A percentile compares a stretch with the other conserved stretches of the same genome.
Evolutionary conservation across 2,113 vertebrate species (phyloP).

Genomic region (Parotia lawesii): DNA sequence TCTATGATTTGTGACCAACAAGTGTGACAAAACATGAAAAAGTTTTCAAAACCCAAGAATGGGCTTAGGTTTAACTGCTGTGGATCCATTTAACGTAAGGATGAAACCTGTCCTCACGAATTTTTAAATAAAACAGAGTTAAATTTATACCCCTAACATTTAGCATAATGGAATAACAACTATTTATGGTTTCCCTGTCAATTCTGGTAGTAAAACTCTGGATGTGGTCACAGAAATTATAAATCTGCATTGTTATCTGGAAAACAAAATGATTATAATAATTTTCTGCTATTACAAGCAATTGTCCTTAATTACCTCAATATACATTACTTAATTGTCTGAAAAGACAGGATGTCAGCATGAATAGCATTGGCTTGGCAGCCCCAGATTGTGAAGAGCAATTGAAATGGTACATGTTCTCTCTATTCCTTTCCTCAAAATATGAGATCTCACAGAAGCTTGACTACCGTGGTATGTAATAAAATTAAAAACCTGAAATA

Average conservation of each 20-base stretch:
- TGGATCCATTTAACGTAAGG: not conserved
- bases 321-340: slow-evolving; percentile 31
- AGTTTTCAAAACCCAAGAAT: not conserved
- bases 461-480: not conserved
- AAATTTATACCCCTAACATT: not conserved
- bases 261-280: slow-evolving; percentile 34
- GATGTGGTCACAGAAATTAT: not conserved
- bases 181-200: not conserved
- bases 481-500: not conserved
- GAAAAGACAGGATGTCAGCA: slow-evolving; percentile 22
- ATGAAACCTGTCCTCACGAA: not conserved
- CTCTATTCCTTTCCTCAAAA: not conserved
- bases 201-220: not conserved
- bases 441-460: not conserved
- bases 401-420: not conserved
- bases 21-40: not conserved
- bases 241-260: slow-evolving; percentile 1
- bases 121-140: not conserved
- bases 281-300: slow-evolving; percentile 47
- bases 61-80: not conserved
- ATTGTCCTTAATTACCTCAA: slow-evolving; percentile 39
- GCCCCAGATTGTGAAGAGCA: not conserved
- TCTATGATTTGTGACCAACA: not conserved
- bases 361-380: slow-evolving; percentile 28
- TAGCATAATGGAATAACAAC: not conserved